phyloP scores from a whole-genome alignment of 1,140 invertebrate species.

The Dendrolimus punctatus region DNA sequence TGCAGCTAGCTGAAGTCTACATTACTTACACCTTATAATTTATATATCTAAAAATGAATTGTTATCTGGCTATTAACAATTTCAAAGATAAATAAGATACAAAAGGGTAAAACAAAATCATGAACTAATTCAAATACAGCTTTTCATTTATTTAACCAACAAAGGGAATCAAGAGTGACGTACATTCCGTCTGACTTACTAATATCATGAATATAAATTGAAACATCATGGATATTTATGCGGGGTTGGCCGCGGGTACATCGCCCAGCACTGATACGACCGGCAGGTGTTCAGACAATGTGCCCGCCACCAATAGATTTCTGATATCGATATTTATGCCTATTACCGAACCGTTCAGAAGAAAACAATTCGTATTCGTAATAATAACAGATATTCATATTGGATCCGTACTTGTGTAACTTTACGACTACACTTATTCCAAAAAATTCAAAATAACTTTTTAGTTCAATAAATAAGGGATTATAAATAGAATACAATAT shows the following conservation, averaged over 20 bases:
- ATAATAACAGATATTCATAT: neutral
- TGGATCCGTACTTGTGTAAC: no score
- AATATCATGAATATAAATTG: constrained; percentile 72
- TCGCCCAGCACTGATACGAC: constrained; percentile 40
- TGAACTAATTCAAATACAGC: no score
- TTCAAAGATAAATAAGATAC: no score
- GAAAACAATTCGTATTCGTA: constrained; percentile 16
- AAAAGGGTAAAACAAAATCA: no score
- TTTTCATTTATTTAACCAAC: constrained; percentile 45
- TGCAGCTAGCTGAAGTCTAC: no score
- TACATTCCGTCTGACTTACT: constrained; percentile 64
- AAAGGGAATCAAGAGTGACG: constrained; percentile 67
- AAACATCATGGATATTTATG: constrained; percentile 70
- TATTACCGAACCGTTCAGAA: constrained; percentile 51
- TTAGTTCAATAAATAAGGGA: no score
- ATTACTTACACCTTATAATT: no score
- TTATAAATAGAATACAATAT: no score
- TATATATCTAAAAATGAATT: no score
- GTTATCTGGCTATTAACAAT: no score
- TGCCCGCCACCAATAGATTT: constrained; percentile 53
- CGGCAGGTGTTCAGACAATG: constrained; percentile 64
- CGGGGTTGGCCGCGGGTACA: constrained; percentile 50
- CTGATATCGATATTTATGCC: constrained; percentile 66
- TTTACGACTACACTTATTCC: no score
- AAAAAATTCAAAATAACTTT: no score